Conservation (phyloP, 2,797 vertebrate species). For the Synaphobranchus kaupii region DNA sequence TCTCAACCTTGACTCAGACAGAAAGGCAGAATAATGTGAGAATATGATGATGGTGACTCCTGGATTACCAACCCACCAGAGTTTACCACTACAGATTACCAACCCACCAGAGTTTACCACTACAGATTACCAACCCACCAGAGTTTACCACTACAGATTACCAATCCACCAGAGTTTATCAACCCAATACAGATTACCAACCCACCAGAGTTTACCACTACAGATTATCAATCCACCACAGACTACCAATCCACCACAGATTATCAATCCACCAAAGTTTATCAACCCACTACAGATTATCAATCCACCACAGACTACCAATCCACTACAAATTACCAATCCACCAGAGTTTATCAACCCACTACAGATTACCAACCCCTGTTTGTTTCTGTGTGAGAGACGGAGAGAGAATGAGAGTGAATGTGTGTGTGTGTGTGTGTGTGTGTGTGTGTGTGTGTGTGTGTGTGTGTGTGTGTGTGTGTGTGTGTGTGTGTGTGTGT, state of each 20-base stretch:
- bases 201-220: neutral
- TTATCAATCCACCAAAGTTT: neutral
- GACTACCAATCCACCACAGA: neutral
- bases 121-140: neutral
- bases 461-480: neutral
- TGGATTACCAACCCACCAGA: neutral
- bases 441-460: neutral
- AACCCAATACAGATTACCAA: neutral
- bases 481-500: neutral
- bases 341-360: neutral
- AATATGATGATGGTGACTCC: neutral
- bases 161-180: neutral
- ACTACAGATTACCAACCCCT: neutral
- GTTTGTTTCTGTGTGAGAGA: too few relatives aligned
- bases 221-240: neutral
- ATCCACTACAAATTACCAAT: neutral
- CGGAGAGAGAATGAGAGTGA: too few relatives aligned
- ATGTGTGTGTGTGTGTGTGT: neutral
- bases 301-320: neutral
- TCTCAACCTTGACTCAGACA: neutral
- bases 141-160: neutral
- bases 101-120: neutral
- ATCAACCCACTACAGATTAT: too few relatives aligned
- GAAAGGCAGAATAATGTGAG: neutral
- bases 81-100: neutral